Evolutionary conservation across 1,140 invertebrate genomes (phyloP), one percentile per base, ranked within the genome.

Genomic region (Hyles vespertilio): DNA sequence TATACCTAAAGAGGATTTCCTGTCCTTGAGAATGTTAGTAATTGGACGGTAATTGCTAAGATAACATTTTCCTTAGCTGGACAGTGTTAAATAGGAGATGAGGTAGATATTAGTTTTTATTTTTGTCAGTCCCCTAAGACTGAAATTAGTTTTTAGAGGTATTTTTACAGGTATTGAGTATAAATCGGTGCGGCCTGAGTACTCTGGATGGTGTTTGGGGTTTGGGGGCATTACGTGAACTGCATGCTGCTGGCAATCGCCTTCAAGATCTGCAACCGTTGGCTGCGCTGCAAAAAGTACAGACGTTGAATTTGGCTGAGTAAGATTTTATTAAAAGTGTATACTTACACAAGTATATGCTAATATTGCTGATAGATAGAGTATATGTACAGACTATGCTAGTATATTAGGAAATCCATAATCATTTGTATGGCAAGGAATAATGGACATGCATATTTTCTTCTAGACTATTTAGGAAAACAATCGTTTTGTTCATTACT

Each of bases 131-230:
- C n/a, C n/a, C n/a, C 22, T 22, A 1, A 22, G 22, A 22, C 22
- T 22, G 22, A 22, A 22, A 22, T 22, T 22, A 22, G 22, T 22
- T 22, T 22, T 40, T 9, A 36, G 10, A 52, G 11, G 11, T 36
- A 40, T 63, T 51, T 60, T 64, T 92, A 3, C 86, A 91, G 80
- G 84, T 91, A 47, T 77, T 94, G 10, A 92, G 91, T 61, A 90
- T 94, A n/a, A 91, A 91, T 62, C 90, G 91, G 40, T 94, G 93
- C 67, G 91, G 91, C 0, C 72, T 94, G 11, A 91, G 85, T 7
- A 91, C 88, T 64, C 85, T 94, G 47, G 93, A 94, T 71, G 93
- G 93, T 2, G 90, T 92, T 7, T 91, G 91, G 78, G 93, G 92
- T 0, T 67, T 94, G 33, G 84, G 91, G 3, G 89, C 86, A 51